Base-by-base conservation (phyloP, 2,888 invertebrate species). In the Suillia variegata region DNA sequence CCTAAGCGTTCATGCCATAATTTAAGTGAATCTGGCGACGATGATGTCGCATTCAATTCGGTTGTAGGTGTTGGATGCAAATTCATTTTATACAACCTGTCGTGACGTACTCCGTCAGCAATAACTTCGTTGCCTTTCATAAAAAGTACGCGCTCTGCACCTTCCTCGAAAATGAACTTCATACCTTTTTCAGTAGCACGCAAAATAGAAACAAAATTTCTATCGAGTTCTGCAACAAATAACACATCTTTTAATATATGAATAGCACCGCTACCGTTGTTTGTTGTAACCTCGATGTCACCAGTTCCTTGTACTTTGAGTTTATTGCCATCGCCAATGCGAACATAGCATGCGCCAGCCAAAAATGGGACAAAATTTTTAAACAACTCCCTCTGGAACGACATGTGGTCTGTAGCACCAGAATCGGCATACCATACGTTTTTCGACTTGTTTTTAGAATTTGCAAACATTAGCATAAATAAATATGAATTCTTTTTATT, bases 1-100 rank as follows among this genome's bases (percentile, higher is more conserved):
- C 64, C 66, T 20, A 71, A 26, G 13, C 67, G 31, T 42, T 70
- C 67, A 31, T 71, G 68, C 69, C 70, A 68, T 3, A 67, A 6
- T 24, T 62, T 59, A 21, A 58, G 1, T 45, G 59, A 58, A 12
- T 42, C 55, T 10, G 54, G 18, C n/a, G 47, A 42, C 18, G 38
- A 38, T 20, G 56, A 59, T 22, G 60, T 38, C 10, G 20, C n/a
- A 42, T 56, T 54, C 15, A 64, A 13, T 31, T 62, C 56, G 2
- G n/a, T 42, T 17, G 31, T 55, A 22, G 12, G 53, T 10, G 53
- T 24, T 47, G 57, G 55, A 10, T 24, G 26, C 4, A 58, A 52
- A 54, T 61, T 61, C 55, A 62, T 60, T 24, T 51, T 64, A 20
- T 62, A 64, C 8, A 65, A 42, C n/a, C 49, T 62, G 18, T 54